A percentile compares a stretch with the other conserved stretches of the same genome.
Evolutionary conservation across 2,113 vertebrate species (phyloP).

Genomic region (Charina bottae): DNA sequence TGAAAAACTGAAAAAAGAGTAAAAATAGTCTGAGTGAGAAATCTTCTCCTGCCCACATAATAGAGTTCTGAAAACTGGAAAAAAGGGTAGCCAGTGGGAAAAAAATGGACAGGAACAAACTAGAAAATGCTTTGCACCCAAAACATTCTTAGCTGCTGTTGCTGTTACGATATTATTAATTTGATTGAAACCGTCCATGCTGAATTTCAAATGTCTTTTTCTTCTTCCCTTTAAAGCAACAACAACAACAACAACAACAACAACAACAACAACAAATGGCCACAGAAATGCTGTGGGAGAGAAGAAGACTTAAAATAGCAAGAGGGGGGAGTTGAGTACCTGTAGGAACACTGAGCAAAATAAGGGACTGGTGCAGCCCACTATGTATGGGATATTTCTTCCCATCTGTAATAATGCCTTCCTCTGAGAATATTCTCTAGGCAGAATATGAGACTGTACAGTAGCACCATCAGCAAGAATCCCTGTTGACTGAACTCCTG

Average conservation of each 20-base stretch:
- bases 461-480: neutral
- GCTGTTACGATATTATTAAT: neutral
- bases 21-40: neutral
- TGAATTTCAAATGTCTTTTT: constrained; percentile 10
- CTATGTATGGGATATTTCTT: constrained; percentile 23
- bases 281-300: neutral
- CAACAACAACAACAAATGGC: neutral
- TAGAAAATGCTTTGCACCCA: neutral
- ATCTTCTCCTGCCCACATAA: neutral
- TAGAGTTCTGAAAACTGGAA: constrained; percentile 4
- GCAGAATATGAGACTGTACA: constrained; percentile 35
- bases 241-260: neutral
- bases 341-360: neutral
- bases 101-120: neutral
- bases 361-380: neutral
- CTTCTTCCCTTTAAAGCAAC: neutral
- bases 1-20: constrained; percentile 17
- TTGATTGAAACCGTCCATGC: neutral
- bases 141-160: neutral
- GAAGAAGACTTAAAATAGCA: neutral
- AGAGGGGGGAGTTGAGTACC: neutral
- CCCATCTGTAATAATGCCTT: neutral
- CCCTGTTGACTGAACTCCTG: constrained; percentile 8
- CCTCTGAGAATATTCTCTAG: constrained; percentile 6
- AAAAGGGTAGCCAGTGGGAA: neutral